Base-by-base conservation (phyloP, 2,888 invertebrate genomes). In the Bellardia pandia region DNA sequence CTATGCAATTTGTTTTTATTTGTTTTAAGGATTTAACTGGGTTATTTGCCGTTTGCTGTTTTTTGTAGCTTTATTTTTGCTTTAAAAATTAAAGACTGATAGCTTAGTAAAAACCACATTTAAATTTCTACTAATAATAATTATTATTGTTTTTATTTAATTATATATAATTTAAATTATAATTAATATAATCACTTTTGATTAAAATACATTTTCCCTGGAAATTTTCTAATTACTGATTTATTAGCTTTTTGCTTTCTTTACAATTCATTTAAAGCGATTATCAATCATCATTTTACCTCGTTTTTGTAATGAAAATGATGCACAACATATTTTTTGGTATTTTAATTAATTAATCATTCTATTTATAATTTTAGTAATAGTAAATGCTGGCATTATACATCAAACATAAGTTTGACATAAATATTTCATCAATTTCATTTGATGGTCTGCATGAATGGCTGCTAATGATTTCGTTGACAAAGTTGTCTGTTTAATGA, bases 1-100 rank as follows among this genome's bases (percentile, higher is more conserved):
- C 76, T 80, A 79, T 87, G 86, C 84, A 85, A 85, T 87, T 87
- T 81, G 62, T 81, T 85, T 86, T 87, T 87, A 84, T 81, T 85
- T 87, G 68, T 75, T 81, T 80, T 62, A 77, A 64, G 64, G 68
- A 48, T 79, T 83, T 66, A 56, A 66, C 7, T 30, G 37, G 53
- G 16, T 42, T 51, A 69, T 76, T 76, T 48, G 2, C 16, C 6
- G 11, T 60, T 69, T 56, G 51, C 33, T 62, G 0, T 33, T 33
- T n/a, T 64, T 56, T 56, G 11, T 56, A 23, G 16, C 23, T 51
- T 14, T 62, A 8, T 23, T 56, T 37, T 72, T 42, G 23, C 23
- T 66, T 8, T 64, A 40, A 58, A 33, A 30, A 30, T 30, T 7
- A 53, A 53, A n/a, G 7, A n/a, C 16, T 53, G 2, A 23, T 23